Conservation (phyloP, 2,888 invertebrate genomes). For the Anaspis maculata region DNA sequence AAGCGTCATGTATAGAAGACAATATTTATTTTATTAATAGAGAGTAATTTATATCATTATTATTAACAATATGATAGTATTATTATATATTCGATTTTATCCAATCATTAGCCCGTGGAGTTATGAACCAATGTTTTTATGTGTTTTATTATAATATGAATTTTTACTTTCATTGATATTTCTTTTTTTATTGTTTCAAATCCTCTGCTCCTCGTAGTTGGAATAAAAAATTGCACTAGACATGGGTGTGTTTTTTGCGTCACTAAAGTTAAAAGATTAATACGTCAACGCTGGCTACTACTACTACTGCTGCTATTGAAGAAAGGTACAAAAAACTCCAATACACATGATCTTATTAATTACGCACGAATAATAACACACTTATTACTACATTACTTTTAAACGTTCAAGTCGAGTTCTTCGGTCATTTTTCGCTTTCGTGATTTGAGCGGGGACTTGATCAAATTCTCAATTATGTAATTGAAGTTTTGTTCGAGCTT, state of each 20-base stretch:
- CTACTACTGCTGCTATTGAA: no score
- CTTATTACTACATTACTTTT: no score
- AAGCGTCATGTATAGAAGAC: no score
- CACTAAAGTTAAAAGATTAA: no score
- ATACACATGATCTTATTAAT: no score
- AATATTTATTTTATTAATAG: slow-evolving; percentile 32
- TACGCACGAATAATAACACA: no score
- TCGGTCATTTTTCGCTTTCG: slow-evolving; percentile 37
- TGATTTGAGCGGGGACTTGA: slow-evolving; percentile 24
- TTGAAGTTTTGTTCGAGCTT: no score
- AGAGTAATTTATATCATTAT: slow-evolving; percentile 29
- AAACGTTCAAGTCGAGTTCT: slow-evolving; percentile 30
- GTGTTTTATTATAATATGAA: slow-evolving; percentile 5
- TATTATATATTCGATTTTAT: slow-evolving; percentile 1
- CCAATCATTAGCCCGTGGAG: slow-evolving; percentile 3
- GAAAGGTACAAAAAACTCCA: no score
- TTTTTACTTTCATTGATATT: not conserved
- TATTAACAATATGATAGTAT: slow-evolving; percentile 20
- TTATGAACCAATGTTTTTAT: slow-evolving; percentile 8
- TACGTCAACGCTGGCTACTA: no score
- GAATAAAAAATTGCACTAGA: no score
- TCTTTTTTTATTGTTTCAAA: slow-evolving; percentile 8
- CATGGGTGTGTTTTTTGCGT: no score
- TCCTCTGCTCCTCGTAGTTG: no score
- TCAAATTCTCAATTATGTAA: slow-evolving; percentile 20